A percentile compares a stretch with the other conserved stretches of the same genome.
Evolutionary conservation across 2,113 vertebrate species (phyloP).

Genomic region (Anseranas semipalmata): DNA sequence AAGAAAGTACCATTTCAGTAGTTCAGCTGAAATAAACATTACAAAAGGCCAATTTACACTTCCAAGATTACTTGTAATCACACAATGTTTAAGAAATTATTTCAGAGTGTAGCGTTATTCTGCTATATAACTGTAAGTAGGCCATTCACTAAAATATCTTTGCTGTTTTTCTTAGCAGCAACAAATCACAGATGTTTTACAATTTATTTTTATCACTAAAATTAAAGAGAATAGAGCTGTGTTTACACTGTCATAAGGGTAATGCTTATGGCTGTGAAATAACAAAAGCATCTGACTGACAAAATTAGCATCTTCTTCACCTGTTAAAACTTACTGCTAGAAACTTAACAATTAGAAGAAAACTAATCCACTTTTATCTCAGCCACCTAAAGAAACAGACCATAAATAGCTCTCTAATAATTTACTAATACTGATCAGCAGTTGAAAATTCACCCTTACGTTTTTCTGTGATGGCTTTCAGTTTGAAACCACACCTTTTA

Average conservation of each 20-base stretch:
- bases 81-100: slow-evolving; percentile 13
- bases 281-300: slow-evolving; percentile 2
- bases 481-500: background rate
- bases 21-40: slow-evolving; percentile 46
- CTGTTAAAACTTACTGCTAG: background rate
- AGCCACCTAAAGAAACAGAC: background rate
- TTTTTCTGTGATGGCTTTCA: background rate
- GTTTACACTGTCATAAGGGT: slow-evolving; percentile 43
- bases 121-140: slow-evolving; percentile 2
- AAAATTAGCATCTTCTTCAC: background rate
- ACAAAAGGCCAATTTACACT: slow-evolving; percentile 54
- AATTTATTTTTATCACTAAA: slow-evolving; percentile 45
- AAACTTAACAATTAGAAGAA: background rate
- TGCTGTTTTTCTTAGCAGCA: background rate
- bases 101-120: slow-evolving; percentile 13
- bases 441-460: background rate
- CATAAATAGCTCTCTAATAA: background rate
- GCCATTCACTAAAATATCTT: slow-evolving; percentile 8
- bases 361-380: background rate
- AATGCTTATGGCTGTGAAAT: slow-evolving; percentile 36
- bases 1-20: background rate
- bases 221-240: slow-evolving; percentile 25
- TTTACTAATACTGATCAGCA: background rate
- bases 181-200: slow-evolving; percentile 32
- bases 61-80: slow-evolving; percentile 35